Conservation (phyloP, 2,888 invertebrate species). For the Acanthosepion pharaonis region DNA sequence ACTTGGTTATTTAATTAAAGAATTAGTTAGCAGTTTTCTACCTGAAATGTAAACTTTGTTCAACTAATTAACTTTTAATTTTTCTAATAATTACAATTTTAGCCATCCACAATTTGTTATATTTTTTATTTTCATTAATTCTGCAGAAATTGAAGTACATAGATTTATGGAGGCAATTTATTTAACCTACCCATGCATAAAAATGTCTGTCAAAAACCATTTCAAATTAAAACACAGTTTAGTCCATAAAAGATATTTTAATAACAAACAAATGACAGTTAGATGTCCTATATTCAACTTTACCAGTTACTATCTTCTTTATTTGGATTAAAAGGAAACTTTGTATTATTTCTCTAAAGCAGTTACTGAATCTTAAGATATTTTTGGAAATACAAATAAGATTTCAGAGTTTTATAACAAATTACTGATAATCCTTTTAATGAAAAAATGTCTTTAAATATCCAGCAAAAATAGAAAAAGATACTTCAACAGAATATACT, state of each 20-base stretch:
- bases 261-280: neutral
- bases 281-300: neutral
- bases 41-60: neutral
- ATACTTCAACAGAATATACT: too few relatives aligned
- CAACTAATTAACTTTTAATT: constrained; percentile 33
- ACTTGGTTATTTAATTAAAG: neutral
- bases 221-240: neutral
- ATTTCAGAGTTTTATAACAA: too few relatives aligned
- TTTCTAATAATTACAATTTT: neutral
- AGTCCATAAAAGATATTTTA: neutral
- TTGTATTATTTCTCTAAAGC: neutral
- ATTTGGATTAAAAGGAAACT: neutral
- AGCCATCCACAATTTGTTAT: neutral
- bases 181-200: neutral
- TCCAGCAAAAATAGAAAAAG: too few relatives aligned
- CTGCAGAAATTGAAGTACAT: neutral
- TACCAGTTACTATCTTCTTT: neutral
- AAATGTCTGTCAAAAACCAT: neutral
- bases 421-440: too few relatives aligned
- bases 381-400: too few relatives aligned
- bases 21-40: neutral
- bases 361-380: too few relatives aligned
- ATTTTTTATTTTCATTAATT: neutral
- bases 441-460: too few relatives aligned
- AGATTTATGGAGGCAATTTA: neutral